Evolutionary conservation across 2,113 vertebrate species (phyloP), one percentile per base, ranked within the genome.

Genomic region (Chloropsis hardwickii): DNA sequence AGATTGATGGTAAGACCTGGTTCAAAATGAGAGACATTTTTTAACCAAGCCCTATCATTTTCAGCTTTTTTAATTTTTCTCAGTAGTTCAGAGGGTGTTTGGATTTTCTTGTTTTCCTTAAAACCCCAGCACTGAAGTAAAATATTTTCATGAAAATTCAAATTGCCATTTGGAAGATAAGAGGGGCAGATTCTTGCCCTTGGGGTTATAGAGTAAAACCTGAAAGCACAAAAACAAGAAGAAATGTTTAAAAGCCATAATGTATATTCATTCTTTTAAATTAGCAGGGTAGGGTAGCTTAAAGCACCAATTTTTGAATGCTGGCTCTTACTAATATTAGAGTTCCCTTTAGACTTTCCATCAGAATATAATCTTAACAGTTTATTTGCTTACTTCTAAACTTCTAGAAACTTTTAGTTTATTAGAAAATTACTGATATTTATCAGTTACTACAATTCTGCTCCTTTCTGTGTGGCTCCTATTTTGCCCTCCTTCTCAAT

Each of bases 401-500:
- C 21, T 69, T 60, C 25, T 35, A 35, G 40, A 86, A 86, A 70
- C 21, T 47, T 88, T 37, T 37, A 64, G 35, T n/a, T 88, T 88
- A 28, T 86, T 90, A 81, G 64, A 56, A 84, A 92, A 62, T 44
- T 9, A 53, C 37, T 76, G 39, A 80, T 74, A 56, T 80, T 91
- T 95, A 53, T 90, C 58, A 90, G 81, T 93, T 84, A 77, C 83
- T 86, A 28, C 58, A 80, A 29, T 80, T 94, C 77, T 92, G 47
- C 67, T 62, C 15, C 48, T 95, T 97, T 95, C 51, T 94, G 51
- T 83, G 90, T 83, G 74, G 89, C 82, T 42, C 69, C 48, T 90
- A 69, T 74, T 94, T 94, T 92, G 35, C 58, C 29, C 78, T 33
- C 23, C 57, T n/a, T 92, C 92, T 86, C 81, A 94, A 31, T 97